A percentile compares a stretch with the other conserved stretches of the same genome.
phyloP scores from a whole-genome alignment of 2,888 invertebrate species.

The Melipona beecheii region DNA sequence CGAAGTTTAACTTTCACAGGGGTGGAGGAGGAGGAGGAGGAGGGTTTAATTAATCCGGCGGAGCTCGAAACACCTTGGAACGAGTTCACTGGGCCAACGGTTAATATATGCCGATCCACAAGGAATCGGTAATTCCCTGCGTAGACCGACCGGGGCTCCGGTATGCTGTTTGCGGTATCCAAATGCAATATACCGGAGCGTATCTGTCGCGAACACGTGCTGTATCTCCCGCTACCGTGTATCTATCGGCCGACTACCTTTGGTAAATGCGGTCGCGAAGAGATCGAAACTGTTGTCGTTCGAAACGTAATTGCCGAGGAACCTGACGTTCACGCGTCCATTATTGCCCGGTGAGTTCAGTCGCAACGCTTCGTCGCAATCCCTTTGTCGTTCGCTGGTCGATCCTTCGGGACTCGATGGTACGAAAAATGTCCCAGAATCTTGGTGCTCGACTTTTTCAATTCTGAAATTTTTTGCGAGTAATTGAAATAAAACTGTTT shows the following conservation, averaged over 20 bases:
- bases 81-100: constrained; percentile 54
- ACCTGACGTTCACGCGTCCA: neutral
- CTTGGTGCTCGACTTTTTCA: too few relatives aligned
- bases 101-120: constrained; percentile 28
- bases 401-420: too few relatives aligned
- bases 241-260: constrained; percentile 8
- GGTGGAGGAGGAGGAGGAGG: too few relatives aligned
- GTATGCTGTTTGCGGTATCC: constrained; percentile 53
- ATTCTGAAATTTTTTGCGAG: too few relatives aligned
- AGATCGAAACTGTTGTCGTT: constrained; percentile 40
- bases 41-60: constrained; percentile 41
- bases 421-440: too few relatives aligned
- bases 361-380: too few relatives aligned
- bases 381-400: too few relatives aligned
- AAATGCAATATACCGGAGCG: constrained; percentile 41
- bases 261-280: constrained; percentile 25
- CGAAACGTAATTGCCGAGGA: neutral
- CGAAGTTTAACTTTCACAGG: constrained; percentile 11
- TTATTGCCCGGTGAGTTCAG: neutral
- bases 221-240: constrained; percentile 22
- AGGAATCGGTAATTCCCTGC: constrained; percentile 48
- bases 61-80: constrained; percentile 27
- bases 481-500: too few relatives aligned
- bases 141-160: constrained; percentile 25
- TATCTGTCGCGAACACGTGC: constrained; percentile 34